Conservation (phyloP, 1,140 invertebrate genomes). For the Rhyacophila brunnea region DNA sequence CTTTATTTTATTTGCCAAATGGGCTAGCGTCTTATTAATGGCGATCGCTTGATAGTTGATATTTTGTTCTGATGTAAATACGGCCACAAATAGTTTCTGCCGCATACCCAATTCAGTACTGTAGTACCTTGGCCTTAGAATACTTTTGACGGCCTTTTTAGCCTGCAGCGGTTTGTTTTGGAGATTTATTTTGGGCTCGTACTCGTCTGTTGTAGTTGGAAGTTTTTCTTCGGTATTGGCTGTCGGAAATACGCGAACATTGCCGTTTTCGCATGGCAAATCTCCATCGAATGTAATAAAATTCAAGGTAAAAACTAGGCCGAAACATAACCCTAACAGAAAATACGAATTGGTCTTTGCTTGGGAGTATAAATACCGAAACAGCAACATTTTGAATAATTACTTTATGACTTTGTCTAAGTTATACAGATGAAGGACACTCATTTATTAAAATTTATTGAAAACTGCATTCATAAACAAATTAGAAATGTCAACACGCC, state of each 20-base stretch:
- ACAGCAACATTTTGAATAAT: conserved; percentile 38
- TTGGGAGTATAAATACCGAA: conserved; percentile 47
- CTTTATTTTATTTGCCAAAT: conserved; percentile 76
- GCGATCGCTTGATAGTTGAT: conserved; percentile 70
- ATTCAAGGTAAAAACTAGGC: conserved; percentile 45
- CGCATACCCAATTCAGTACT: conserved; percentile 89
- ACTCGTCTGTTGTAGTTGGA: conserved; percentile 39
- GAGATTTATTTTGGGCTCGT: conserved; percentile 43
- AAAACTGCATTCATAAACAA: too few species aligned
- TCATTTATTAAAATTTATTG: too few species aligned
- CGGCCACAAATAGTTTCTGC: conserved; percentile 84
- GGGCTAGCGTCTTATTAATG: conserved; percentile 76
- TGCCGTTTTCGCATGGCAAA: conserved; percentile 20
- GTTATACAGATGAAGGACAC: too few species aligned
- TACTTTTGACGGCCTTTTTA: conserved; percentile 41
- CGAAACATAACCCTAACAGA: conserved; percentile 44
- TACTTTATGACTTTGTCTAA: background rate
- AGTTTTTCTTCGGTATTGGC: conserved; percentile 10
- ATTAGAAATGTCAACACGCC: too few species aligned
- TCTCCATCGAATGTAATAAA: conserved; percentile 42
- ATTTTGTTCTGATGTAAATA: conserved; percentile 72
- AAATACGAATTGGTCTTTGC: conserved; percentile 53
- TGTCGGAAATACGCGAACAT: conserved; percentile 20
- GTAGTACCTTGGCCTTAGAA: conserved; percentile 84
- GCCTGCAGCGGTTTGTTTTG: conserved; percentile 37